Evolutionary conservation across 2,113 vertebrate species (phyloP), one percentile per base, ranked within the genome.

Genomic region (Perca schrenkii): DNA sequence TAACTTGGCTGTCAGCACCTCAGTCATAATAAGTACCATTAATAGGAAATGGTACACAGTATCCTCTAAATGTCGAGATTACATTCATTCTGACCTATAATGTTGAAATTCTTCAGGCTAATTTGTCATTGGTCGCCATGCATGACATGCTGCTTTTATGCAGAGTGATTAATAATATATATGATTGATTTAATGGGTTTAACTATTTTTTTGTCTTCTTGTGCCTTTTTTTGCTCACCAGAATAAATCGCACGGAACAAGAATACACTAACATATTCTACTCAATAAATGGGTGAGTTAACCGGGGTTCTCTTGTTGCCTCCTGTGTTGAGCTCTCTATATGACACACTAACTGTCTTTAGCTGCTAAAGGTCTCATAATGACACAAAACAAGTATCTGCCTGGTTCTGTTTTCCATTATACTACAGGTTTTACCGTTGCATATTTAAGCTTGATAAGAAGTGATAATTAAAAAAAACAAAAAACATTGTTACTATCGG

Each of bases 201-300:
- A 11, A 43, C 10, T 11, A 43, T 43, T 10, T 43, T 10, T 15
- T 58, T 56, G 3, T 17, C 2, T 5, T 46, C 63, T 31, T 69
- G 0, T 70, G 2, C 8, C 6, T 5, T 54, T 69, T 22, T 58
- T 1, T 67, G 7, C 8, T 8, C 6, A 13, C 4, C 86, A 96
- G 94, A 84, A 94, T 95, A 68, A 94, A 94, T 67, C 86, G 22
- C 21, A 94, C 94, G 34, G 81, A 93, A 58, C 91, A 93, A 50
- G 95, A 96, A 54, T 95, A 95, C 36, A 69, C 22, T 0, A 89
- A 89, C 61, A 67, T 94, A 3, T 96, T 96, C 79, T 34, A 76
- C 63, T 86, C 94, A 3, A 90, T 96, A 61, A 96, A 96, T 2
- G 95, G 95, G 95, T 95, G 82, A 79, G 94, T 91, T 49, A 36